Conservation (phyloP, 2,888 invertebrate genomes). For the Seira ritae region DNA sequence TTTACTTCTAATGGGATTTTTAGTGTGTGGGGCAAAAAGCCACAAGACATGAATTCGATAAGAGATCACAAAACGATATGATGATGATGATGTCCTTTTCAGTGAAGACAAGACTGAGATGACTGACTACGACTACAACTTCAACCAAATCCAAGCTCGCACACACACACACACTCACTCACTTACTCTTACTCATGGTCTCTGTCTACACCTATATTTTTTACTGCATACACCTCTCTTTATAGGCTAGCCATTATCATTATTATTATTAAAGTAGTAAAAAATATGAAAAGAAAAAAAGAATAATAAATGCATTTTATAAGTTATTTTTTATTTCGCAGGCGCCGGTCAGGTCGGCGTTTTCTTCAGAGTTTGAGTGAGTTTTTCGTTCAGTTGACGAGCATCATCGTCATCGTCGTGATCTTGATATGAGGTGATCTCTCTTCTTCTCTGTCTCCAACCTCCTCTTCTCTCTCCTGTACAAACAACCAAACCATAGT, state of each 20-base stretch:
- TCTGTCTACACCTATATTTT: too few relatives aligned
- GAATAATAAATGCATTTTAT: constrained; percentile 58
- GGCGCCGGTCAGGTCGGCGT: constrained; percentile 62
- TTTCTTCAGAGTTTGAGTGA: constrained; percentile 53
- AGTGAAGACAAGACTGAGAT: background rate
- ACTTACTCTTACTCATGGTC: too few relatives aligned
- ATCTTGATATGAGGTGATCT: constrained; percentile 46
- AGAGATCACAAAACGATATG: background rate
- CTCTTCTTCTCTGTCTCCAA: constrained; percentile 27
- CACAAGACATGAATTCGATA: background rate
- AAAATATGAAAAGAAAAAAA: constrained; percentile 47
- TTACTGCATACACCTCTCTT: constrained; percentile 24
- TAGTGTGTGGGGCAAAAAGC: background rate
- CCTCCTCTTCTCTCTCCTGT: constrained; percentile 1
- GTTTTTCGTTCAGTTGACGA: constrained; percentile 50
- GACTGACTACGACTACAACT: background rate
- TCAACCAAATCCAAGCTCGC: too few relatives aligned
- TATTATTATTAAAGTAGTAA: constrained; percentile 17
- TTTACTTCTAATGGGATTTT: too few relatives aligned
- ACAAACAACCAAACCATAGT: too few relatives aligned
- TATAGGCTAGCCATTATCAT: constrained; percentile 21
- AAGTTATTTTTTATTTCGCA: constrained; percentile 59
- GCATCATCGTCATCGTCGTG: constrained; percentile 42
- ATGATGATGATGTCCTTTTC: constrained; percentile 23
- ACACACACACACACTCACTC: too few relatives aligned